Evolutionary conservation across 2,797 vertebrate genomes (phyloP).

Genomic region (Crocidura indochinensis): DNA sequence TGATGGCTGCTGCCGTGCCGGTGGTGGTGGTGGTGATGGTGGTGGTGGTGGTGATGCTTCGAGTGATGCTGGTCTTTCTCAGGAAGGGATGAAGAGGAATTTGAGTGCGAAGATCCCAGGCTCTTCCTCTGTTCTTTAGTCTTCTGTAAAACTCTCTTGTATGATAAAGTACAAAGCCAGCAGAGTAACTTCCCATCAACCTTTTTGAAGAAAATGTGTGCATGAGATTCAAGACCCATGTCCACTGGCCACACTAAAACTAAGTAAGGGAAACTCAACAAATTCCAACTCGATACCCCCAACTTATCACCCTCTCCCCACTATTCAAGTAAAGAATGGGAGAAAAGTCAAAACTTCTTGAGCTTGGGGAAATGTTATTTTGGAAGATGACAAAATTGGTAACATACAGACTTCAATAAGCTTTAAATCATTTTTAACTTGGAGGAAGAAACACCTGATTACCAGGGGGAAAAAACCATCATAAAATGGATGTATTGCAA

Average conservation of each 20-base stretch:
- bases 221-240: constrained; percentile 56
- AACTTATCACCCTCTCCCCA: too few species aligned
- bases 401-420: background rate
- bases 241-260: constrained; percentile 33
- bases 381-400: constrained; percentile 45
- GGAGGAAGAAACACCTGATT: constrained; percentile 54
- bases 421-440: constrained; percentile 45
- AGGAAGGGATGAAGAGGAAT: constrained; percentile 95
- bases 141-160: constrained; percentile 99
- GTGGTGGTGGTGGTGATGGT: constrained; percentile 94
- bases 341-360: constrained; percentile 65
- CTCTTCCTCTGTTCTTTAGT: constrained; percentile 99
- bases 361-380: constrained; percentile 32
- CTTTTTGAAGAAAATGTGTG: constrained; percentile 89
- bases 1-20: constrained; percentile 96
- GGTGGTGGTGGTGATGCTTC: constrained; percentile 94
- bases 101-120: constrained; percentile 96
- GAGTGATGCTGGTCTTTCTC: constrained; percentile 98
- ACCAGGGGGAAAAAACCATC: constrained; percentile 16
- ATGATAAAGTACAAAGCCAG: constrained; percentile 99
- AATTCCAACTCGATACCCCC: background rate
- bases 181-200: constrained; percentile 98
- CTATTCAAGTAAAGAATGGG: background rate
- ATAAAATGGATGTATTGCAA: background rate
- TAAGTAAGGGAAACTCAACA: constrained; percentile 44